phyloP scores from a whole-genome alignment of 1,140 invertebrate genomes.

The Sipha flava region DNA sequence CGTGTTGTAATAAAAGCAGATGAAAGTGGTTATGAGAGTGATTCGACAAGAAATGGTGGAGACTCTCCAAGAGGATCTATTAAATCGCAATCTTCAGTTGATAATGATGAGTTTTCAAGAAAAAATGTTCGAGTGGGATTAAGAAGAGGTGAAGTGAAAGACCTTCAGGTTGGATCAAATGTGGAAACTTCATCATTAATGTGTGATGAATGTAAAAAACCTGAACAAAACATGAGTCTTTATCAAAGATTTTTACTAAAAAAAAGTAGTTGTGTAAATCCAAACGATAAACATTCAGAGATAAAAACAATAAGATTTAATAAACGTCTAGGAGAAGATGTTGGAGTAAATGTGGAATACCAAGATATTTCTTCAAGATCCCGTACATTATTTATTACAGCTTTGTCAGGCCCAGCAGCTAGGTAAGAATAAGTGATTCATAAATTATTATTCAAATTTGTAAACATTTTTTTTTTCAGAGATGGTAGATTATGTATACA shows the following conservation, averaged over 20 bases:
- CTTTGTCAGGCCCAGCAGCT: not conserved
- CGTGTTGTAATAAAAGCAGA: conserved; percentile 45
- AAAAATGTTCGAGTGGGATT: not conserved
- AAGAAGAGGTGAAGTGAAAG: conserved; percentile 5
- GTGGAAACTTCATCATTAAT: not conserved
- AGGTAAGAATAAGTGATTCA: not conserved
- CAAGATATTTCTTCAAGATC: not conserved
- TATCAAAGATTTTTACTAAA: conserved; percentile 27
- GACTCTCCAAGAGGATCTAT: conserved; percentile 46
- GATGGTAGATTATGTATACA: conserved; percentile 52
- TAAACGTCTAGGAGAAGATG: conserved; percentile 19
- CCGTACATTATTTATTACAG: not conserved
- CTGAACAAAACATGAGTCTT: conserved; percentile 21
- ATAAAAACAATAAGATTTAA: not conserved
- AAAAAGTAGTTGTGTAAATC: not conserved
- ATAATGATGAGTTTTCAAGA: conserved; percentile 13
- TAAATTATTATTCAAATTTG: not conserved
- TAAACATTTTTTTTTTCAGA: conserved; percentile 42
- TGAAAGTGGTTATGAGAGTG: conserved; percentile 58
- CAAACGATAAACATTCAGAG: not conserved
- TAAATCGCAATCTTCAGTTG: conserved; percentile 40
- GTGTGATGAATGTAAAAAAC: conserved; percentile 11
- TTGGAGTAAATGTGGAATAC: not conserved
- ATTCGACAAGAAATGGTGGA: conserved; percentile 51
- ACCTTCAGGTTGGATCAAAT: not conserved